Percentiles rank a stretch among this genome's conserved stretches.
Conservation (phyloP, 2,797 vertebrate genomes). For the Pipistrellus pipistrellus region DNA sequence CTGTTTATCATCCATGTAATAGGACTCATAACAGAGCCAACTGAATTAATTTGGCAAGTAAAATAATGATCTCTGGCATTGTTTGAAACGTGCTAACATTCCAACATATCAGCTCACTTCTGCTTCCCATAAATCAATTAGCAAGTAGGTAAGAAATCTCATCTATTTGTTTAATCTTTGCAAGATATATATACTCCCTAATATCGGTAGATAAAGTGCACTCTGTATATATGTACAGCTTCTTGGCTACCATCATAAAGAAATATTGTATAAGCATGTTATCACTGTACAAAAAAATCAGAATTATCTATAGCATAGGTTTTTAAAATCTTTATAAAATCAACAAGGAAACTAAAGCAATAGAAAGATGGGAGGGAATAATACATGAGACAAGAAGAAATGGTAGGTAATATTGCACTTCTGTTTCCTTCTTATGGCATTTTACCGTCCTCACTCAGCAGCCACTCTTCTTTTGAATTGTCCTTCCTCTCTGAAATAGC, state of each 20-base stretch:
- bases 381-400: neutral
- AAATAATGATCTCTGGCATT: constrained; percentile 43
- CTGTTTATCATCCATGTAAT: constrained; percentile 50
- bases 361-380: neutral
- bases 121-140: constrained; percentile 62
- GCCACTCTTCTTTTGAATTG: neutral
- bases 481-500: neutral
- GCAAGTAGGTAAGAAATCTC: constrained; percentile 28
- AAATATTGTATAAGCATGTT: neutral
- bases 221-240: neutral
- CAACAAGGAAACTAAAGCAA: neutral
- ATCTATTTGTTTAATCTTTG: constrained; percentile 12
- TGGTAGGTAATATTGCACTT: neutral
- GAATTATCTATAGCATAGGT: neutral
- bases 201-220: neutral
- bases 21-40: constrained; percentile 48
- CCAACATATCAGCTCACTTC: constrained; percentile 4
- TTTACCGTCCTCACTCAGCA: neutral
- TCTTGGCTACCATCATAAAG: neutral
- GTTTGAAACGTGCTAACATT: neutral
- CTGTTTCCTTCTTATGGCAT: neutral
- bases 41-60: constrained; percentile 64
- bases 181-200: neutral
- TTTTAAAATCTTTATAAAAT: neutral
- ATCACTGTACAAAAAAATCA: constrained; percentile 16